These are phyloP conservation scores for Drosophila eugracilis DNA, from an alignment of 1,140 invertebrate species.

Conservation along the genomic window DNA sequence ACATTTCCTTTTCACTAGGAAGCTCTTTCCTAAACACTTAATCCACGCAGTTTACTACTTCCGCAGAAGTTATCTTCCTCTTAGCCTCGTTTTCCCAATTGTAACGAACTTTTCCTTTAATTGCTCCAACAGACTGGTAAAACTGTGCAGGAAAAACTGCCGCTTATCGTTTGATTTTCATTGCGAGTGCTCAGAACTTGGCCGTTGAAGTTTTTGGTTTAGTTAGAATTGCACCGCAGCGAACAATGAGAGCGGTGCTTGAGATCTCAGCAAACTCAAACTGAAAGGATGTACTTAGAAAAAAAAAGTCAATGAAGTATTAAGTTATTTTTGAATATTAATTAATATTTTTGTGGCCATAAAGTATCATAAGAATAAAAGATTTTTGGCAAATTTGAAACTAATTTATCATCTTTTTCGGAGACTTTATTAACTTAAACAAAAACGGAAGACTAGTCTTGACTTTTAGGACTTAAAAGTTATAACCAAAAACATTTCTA, in stretches of 20 bases:
- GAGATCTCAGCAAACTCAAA: neutral
- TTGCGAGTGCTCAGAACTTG: conserved; percentile 54
- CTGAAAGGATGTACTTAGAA: neutral
- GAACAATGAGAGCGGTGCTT: conserved; percentile 42
- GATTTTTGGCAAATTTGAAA: too few relatives aligned
- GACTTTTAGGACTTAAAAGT: too few relatives aligned
- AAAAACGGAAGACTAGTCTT: too few relatives aligned
- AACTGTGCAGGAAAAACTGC: conserved; percentile 53
- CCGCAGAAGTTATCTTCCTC: conserved; percentile 12
- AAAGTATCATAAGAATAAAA: too few relatives aligned
- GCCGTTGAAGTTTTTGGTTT: conserved; percentile 52
- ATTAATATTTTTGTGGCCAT: neutral
- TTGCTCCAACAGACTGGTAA: conserved; percentile 64
- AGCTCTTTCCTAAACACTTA: conserved; percentile 18
- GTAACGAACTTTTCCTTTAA: conserved; percentile 60
- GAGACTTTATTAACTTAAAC: too few relatives aligned
- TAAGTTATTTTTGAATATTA: neutral
- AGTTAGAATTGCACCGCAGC: conserved; percentile 34
- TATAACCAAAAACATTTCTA: too few relatives aligned
- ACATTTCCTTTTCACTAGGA: neutral
- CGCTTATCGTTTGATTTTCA: conserved; percentile 73
- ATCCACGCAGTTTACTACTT: conserved; percentile 34
- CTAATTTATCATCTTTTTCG: neutral
- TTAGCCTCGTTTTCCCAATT: conserved; percentile 13
- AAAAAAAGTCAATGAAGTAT: neutral